Percentiles rank a stretch among this genome's conserved stretches.
These are phyloP conservation scores for Rhadinocentrus ornatus DNA, from an alignment of 2,797 vertebrate species.

Conservation along the genomic window DNA sequence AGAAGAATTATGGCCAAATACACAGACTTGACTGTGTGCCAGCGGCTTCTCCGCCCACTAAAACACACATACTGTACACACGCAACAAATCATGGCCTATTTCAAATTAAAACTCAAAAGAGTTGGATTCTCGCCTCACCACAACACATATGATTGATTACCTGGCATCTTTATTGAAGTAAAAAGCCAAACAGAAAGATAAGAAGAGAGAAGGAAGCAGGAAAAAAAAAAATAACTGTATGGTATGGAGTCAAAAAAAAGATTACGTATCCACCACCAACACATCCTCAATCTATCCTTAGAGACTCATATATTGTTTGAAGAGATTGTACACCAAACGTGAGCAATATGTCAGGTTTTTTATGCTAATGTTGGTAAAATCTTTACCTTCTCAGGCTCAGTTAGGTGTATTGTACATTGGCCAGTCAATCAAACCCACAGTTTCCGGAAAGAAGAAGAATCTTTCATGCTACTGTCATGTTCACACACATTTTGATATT, in stretches of 20 bases:
- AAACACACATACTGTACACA: conserved; percentile 19
- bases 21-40: conserved; percentile 22
- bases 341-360: background rate
- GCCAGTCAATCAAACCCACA: background rate
- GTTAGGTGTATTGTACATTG: background rate
- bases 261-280: background rate
- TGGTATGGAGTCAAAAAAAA: conserved; percentile 20
- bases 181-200: conserved; percentile 24
- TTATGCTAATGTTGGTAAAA: background rate
- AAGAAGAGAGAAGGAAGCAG: background rate
- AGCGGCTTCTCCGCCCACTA: conserved; percentile 43
- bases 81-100: conserved; percentile 39
- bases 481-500: conserved; percentile 1
- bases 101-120: conserved; percentile 44
- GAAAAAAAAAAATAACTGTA: background rate
- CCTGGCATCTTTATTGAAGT: conserved; percentile 24
- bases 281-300: conserved; percentile 1
- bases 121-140: conserved; percentile 25
- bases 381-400: background rate
- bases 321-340: conserved; percentile 4
- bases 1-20: conserved; percentile 35
- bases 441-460: background rate
- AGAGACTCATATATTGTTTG: background rate
- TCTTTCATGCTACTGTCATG: background rate
- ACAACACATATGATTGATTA: conserved; percentile 17